phyloP scores from a whole-genome alignment of 2,888 invertebrate species.

The Lycia hirtaria region DNA sequence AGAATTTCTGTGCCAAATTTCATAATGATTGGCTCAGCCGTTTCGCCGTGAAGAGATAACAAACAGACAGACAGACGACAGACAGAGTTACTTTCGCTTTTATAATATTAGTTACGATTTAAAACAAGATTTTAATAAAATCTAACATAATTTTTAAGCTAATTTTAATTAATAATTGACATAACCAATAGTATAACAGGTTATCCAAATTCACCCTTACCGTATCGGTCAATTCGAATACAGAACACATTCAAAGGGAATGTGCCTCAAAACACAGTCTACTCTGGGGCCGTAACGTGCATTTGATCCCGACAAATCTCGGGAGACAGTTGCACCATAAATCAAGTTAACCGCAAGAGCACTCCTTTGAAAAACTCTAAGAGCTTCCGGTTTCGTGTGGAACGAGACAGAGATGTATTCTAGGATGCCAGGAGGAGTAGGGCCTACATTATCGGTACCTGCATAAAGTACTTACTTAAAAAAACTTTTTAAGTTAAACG shows the following conservation, averaged over 20 bases:
- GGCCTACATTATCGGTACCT: constrained; percentile 10
- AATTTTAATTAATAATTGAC: too few relatives aligned
- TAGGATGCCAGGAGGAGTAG: background rate
- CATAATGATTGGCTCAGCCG: too few relatives aligned
- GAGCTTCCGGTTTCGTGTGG: constrained; percentile 54
- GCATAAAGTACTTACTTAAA: too few relatives aligned
- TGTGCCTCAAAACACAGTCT: constrained; percentile 7
- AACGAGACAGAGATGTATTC: constrained; percentile 43
- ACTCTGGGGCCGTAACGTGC: constrained; percentile 21
- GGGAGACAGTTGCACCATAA: constrained; percentile 65
- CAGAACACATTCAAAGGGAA: background rate
- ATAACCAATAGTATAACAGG: background rate
- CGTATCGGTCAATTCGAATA: background rate
- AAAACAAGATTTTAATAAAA: too few relatives aligned
- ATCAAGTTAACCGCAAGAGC: constrained; percentile 65
- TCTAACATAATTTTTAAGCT: too few relatives aligned
- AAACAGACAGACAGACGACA: too few relatives aligned
- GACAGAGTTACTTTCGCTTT: too few relatives aligned
- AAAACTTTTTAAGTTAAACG: too few relatives aligned
- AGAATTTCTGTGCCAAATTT: too few relatives aligned
- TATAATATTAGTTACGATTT: too few relatives aligned
- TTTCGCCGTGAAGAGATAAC: too few relatives aligned
- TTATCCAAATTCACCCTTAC: background rate
- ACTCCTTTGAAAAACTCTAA: constrained; percentile 69
- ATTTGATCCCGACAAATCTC: constrained; percentile 55